These are phyloP conservation scores for Notodromas monacha DNA, from an alignment of 2,888 invertebrate genomes.

Conservation along the genomic window DNA sequence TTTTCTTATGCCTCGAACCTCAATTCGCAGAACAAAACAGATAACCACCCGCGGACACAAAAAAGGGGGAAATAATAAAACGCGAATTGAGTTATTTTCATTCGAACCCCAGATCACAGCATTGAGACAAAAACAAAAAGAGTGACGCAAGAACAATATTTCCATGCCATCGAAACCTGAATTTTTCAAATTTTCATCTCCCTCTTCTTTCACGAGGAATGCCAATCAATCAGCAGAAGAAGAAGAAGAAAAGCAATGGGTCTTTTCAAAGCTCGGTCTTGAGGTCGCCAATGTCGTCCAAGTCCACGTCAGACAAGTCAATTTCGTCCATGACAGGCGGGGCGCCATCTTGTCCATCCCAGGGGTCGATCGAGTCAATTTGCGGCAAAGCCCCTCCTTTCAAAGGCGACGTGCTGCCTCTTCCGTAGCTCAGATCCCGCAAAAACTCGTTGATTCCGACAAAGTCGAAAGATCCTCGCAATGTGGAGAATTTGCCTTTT, in stretches of 20 bases:
- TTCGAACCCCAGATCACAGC: too few species aligned
- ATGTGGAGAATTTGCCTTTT: conserved; percentile 77
- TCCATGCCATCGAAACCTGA: too few species aligned
- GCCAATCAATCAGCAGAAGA: too few species aligned
- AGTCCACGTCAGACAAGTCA: conserved; percentile 56
- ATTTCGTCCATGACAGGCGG: conserved; percentile 56
- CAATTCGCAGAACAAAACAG: too few species aligned
- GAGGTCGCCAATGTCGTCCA: conserved; percentile 22
- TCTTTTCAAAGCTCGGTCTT: neutral
- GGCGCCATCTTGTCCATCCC: conserved; percentile 85
- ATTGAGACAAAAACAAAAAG: too few species aligned
- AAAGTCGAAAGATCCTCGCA: conserved; percentile 71
- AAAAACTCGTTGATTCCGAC: conserved; percentile 86
- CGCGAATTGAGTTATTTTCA: too few species aligned
- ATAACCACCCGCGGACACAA: too few species aligned
- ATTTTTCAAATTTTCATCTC: too few species aligned
- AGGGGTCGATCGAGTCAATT: conserved; percentile 30
- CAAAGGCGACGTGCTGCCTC: conserved; percentile 61
- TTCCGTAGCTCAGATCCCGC: conserved; percentile 63
- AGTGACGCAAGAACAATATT: too few species aligned
- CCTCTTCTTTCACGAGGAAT: too few species aligned
- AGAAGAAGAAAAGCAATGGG: neutral
- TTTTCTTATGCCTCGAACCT: too few species aligned
- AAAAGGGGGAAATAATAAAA: too few species aligned
- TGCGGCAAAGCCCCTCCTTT: conserved; percentile 44